A percentile compares a stretch with the other conserved stretches of the same genome.
phyloP scores from a whole-genome alignment of 1,140 invertebrate species.

The Acyrthosiphon pisum region DNA sequence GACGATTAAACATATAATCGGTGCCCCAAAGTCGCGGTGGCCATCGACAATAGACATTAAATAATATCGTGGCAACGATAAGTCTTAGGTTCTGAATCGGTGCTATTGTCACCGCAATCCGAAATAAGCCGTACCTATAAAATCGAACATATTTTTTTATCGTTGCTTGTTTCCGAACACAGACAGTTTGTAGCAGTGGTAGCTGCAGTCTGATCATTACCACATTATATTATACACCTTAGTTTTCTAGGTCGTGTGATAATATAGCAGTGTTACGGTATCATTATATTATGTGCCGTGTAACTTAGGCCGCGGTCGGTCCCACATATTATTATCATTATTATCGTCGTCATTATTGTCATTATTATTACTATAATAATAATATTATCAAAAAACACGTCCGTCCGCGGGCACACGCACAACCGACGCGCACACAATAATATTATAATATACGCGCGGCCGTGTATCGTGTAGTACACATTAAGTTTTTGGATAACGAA shows the following conservation, averaged over 20 bases:
- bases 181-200: too few relatives aligned
- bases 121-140: too few relatives aligned
- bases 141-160: too few relatives aligned
- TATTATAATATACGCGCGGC: not conserved
- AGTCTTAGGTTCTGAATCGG: not conserved
- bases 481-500: conserved; percentile 28
- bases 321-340: not conserved
- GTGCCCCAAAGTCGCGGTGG: not conserved
- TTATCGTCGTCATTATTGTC: not conserved
- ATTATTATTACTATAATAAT: not conserved
- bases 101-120: not conserved
- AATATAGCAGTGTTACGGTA: not conserved
- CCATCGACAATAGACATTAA: not conserved
- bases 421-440: not conserved
- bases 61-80: too few relatives aligned
- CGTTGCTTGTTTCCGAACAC: too few relatives aligned
- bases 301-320: not conserved
- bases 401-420: conserved; percentile 7
- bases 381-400: conserved; percentile 1
- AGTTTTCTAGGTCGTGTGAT: not conserved
- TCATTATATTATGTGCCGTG: not conserved
- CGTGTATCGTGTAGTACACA: not conserved
- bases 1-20: not conserved
- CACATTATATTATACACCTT: not conserved
- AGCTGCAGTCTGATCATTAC: not conserved